A percentile compares a stretch with the other conserved stretches of the same genome.
Evolutionary conservation across 2,888 invertebrate species (phyloP).

Genomic region (Erebia epiphron): DNA sequence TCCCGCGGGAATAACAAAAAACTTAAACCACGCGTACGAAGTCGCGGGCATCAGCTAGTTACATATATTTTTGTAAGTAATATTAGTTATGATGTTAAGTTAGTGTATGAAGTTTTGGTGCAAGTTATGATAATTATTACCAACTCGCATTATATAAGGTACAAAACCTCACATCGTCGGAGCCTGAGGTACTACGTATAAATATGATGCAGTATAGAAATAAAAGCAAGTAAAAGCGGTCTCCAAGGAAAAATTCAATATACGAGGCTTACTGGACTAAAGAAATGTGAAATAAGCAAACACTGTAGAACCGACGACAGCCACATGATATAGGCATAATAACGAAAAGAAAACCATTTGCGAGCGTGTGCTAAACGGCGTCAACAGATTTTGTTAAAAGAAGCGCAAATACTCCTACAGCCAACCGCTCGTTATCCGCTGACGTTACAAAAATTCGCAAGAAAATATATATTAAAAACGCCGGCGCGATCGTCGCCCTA

Average conservation of each 20-base stretch:
- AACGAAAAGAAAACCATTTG: slow-evolving; percentile 48
- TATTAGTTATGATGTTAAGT: too few relatives aligned
- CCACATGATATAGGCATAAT: slow-evolving; percentile 46
- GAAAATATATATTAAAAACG: slow-evolving; percentile 51
- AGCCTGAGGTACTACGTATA: not conserved
- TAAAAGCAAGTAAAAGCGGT: slow-evolving; percentile 1
- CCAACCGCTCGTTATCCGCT: slow-evolving; percentile 64
- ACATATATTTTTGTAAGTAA: too few relatives aligned
- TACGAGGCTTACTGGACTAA: slow-evolving; percentile 15
- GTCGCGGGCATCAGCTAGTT: too few relatives aligned
- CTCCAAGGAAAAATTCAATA: not conserved
- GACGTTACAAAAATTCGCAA: slow-evolving; percentile 61
- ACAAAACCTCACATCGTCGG: too few relatives aligned
- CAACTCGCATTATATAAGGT: too few relatives aligned
- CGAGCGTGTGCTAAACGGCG: slow-evolving; percentile 47
- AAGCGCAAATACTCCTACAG: slow-evolving; percentile 47
- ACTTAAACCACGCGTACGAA: too few relatives aligned
- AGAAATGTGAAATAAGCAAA: slow-evolving; percentile 38
- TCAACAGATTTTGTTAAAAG: slow-evolving; percentile 59
- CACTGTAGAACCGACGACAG: slow-evolving; percentile 26
- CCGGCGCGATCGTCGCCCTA: slow-evolving; percentile 46
- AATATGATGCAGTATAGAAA: not conserved
- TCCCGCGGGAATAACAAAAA: too few relatives aligned
- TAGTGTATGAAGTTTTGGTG: too few relatives aligned
- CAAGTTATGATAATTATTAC: too few relatives aligned